Evolutionary conservation across 1,140 invertebrate species (phyloP), one percentile per base, ranked within the genome.

Genomic region (Procambarus clarkii): DNA sequence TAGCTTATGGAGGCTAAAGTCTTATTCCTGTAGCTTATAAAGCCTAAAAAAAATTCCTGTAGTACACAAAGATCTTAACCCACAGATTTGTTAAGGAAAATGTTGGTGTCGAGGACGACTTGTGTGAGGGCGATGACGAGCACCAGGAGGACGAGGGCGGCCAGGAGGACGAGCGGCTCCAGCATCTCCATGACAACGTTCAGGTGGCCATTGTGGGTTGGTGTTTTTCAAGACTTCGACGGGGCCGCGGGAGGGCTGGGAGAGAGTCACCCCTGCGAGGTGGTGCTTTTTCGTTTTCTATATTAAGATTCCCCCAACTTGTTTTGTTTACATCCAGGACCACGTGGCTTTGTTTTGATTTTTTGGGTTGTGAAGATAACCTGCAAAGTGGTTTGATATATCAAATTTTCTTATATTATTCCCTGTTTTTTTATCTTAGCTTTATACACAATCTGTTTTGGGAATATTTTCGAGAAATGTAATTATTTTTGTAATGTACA

Each of bases 61-160:
- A 48, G 3, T 44, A 71, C 15, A n/a, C n/a, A n/a, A n/a, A n/a
- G n/a, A n/a, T n/a, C n/a, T n/a, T n/a, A n/a, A n/a, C 46, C n/a
- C n/a, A n/a, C n/a, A n/a, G n/a, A n/a, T n/a, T 50, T 45, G 45
- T 48, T 21, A 24, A 90, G 74, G 46, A 90, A 90, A 8, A 90
- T 45, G 88, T 90, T 90, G 45, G 81, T 54, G 34, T 90, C 88
- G 48, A 90, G 81, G 2, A 90, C 34, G 11, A 90, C 81, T 24
- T 90, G 88, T 2, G 88, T 90, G 81, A 90, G 48, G 15, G 88
- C 88, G 13, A 90, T 90, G 50, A 90, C 77, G 15, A 90, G 48
- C 8, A 90, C 88, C 11, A 90, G 88, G 9, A 90, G 71, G 15
- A 90, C 24, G 0, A 90, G 81, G 7, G 88, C 81, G 69, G 54